Base-by-base conservation (phyloP, 2,113 vertebrate species). In the Solea senegalensis region DNA sequence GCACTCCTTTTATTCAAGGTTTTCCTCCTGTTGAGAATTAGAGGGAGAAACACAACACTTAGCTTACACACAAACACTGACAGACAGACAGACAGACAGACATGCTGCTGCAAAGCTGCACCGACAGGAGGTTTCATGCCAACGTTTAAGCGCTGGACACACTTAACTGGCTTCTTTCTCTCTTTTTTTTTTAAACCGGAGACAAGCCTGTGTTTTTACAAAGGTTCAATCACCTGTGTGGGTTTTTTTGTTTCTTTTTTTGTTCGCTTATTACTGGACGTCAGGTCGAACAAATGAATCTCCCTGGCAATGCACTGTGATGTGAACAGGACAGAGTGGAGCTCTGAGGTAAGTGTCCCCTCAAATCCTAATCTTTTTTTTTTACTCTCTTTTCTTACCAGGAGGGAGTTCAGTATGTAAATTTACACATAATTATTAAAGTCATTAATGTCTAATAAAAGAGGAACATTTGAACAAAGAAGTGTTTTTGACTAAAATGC, bases 31-130 rank as follows among this genome's bases (percentile, higher is more conserved):
- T 34, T 34, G 34, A 34, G 34, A 34, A 34, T 34, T 3, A 34
- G 34, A 34, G 34, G 34, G 34, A 34, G 34, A 6, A 34, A 34
- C 34, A 34, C 3, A 6, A 34, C 5, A 34, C 34, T 34, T 34
- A 34, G 28, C 48, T 15, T 72, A 65, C 59, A 54, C 15, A 4
- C 65, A 72, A 52, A 13, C 54, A 49, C 69, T 53, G 49, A 21
- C 51, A 39, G 21, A 14, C 67, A 13, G 63, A 34, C 26, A 0
- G 21, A 49, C 28, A 45, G 5, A 60, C 34, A 15, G n/a, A 64
- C 44, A 45, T 27, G 54, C 77, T 64, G 61, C 77, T 67, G 72
- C 74, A 65, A 34, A 66, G 40, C 79, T 58, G 45, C 79, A 7
- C 65, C 4, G 26, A 70, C 57, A 59, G 67, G 27, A 76, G 79